A percentile compares a stretch with the other conserved stretches of the same genome.
Conservation (phyloP, 2,888 invertebrate species). For the Gymnoscelis rufifasciata region DNA sequence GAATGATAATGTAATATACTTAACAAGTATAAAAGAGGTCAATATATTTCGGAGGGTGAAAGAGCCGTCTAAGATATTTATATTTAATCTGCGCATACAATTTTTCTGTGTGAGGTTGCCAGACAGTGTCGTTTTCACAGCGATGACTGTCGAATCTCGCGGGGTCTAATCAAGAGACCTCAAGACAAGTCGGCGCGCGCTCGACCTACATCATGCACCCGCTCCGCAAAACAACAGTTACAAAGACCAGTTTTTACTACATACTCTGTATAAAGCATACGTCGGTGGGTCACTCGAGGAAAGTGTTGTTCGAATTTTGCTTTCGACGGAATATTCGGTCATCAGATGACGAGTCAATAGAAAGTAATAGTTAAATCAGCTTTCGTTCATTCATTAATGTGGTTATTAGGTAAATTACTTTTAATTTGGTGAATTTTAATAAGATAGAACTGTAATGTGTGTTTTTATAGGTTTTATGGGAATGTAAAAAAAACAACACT, state of each 20-base stretch:
- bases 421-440: not conserved
- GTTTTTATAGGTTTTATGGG: no score
- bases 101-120: not conserved
- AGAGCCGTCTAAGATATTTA: no score
- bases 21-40: no score
- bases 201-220: constrained; percentile 55
- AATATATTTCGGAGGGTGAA: no score
- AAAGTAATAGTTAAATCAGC: constrained; percentile 64
- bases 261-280: constrained; percentile 45
- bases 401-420: constrained; percentile 2
- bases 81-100: not conserved
- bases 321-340: constrained; percentile 62
- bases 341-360: constrained; percentile 52
- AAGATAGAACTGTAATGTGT: not conserved
- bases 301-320: constrained; percentile 75
- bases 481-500: no score
- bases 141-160: not conserved
- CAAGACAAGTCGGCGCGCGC: constrained; percentile 31
- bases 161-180: constrained; percentile 17
- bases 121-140: constrained; percentile 1
- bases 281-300: constrained; percentile 63
- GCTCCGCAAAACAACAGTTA: constrained; percentile 58
- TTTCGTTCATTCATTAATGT: constrained; percentile 35
- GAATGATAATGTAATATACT: no score
- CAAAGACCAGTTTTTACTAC: constrained; percentile 64